Conservation (phyloP, 2,888 invertebrate species). For the Cerceris ruficornis region DNA sequence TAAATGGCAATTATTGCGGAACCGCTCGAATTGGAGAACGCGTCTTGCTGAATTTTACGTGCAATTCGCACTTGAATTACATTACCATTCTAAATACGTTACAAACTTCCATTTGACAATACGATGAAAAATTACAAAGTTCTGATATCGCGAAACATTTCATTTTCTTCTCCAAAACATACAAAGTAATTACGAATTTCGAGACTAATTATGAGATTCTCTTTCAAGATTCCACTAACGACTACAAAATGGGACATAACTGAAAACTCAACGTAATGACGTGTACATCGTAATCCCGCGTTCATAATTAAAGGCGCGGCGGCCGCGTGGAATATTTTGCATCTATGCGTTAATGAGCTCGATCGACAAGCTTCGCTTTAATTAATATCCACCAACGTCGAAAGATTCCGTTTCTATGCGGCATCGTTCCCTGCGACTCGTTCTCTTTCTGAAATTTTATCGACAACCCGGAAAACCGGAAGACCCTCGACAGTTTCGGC, state of each 20-base stretch:
- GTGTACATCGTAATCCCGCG: conserved; percentile 12
- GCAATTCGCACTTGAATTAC: too few relatives aligned
- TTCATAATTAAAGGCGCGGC: conserved; percentile 47
- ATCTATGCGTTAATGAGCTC: conserved; percentile 49
- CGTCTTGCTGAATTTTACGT: too few relatives aligned
- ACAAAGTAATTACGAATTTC: too few relatives aligned
- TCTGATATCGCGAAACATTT: too few relatives aligned
- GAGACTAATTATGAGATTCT: too few relatives aligned
- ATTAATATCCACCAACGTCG: conserved; percentile 37
- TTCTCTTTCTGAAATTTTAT: conserved; percentile 1
- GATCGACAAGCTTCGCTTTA: conserved; percentile 45
- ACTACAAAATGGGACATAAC: neutral
- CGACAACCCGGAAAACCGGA: neutral
- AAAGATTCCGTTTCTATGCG: conserved; percentile 27
- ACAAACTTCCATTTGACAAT: too few relatives aligned
- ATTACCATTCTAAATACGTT: too few relatives aligned
- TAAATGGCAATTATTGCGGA: too few relatives aligned
- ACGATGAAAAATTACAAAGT: too few relatives aligned
- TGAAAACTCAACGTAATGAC: neutral
- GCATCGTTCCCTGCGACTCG: neutral
- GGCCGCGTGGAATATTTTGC: conserved; percentile 11
- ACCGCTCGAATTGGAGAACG: too few relatives aligned
- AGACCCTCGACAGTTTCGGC: neutral
- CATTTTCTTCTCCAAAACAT: too few relatives aligned
- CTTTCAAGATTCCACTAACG: too few relatives aligned